Evolutionary conservation across 2,888 invertebrate genomes (phyloP).

Genomic region (Liposcelis brunnea): DNA sequence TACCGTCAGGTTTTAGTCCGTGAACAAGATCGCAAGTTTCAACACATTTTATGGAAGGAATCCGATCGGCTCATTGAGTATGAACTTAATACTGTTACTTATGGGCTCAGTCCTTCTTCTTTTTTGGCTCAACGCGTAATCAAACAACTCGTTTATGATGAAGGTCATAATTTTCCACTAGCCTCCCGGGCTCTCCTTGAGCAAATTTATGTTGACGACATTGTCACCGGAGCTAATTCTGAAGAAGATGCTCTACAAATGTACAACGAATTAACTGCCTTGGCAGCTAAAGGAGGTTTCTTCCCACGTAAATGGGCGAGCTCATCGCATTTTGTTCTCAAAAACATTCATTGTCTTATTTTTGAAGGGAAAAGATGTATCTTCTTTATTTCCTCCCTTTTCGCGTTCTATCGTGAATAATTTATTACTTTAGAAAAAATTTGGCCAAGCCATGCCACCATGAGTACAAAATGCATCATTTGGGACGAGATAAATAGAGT

Average conservation of each 20-base stretch:
- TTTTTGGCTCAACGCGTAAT: conserved; percentile 16
- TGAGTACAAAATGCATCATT: conserved; percentile 22
- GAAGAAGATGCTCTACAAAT: conserved; percentile 14
- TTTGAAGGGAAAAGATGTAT: no score
- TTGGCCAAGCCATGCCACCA: no score
- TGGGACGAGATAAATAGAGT: conserved; percentile 27
- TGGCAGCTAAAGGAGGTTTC: conserved; percentile 15
- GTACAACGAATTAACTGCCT: conserved; percentile 13
- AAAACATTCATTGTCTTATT: no score
- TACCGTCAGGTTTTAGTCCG: conserved; percentile 17
- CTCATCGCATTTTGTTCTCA: conserved; percentile 11
- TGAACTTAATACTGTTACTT: conserved; percentile 16
- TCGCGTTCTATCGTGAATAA: no score
- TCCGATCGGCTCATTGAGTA: conserved; percentile 14
- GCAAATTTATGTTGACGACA: conserved; percentile 19
- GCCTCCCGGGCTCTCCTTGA: conserved; percentile 12
- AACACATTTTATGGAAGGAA: conserved; percentile 15
- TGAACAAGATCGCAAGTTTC: conserved; percentile 14
- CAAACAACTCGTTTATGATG: conserved; percentile 15
- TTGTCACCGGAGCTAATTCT: conserved; percentile 14
- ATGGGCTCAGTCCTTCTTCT: conserved; percentile 17
- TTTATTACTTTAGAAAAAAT: no score
- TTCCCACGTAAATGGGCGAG: conserved; percentile 18
- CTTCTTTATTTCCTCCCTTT: no score
- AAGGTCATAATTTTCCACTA: conserved; percentile 13